Conservation (phyloP, 2,888 invertebrate species). For the Deilephila elpenor region DNA sequence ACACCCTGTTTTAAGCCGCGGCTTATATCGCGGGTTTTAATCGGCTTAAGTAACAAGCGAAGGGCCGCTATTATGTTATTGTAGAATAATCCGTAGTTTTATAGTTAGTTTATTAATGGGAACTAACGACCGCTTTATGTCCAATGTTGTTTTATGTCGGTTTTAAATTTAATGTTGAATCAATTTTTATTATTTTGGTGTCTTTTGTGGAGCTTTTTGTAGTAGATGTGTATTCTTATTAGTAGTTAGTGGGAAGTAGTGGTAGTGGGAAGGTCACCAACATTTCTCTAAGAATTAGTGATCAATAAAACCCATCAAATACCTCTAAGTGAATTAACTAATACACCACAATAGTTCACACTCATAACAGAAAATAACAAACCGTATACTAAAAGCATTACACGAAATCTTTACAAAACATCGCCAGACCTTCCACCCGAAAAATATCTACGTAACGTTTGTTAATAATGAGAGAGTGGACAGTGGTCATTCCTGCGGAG, state of each 20-base stretch:
- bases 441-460: conserved; percentile 48
- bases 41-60: conserved; percentile 44
- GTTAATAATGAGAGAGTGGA: conserved; percentile 60
- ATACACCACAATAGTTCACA: conserved; percentile 14
- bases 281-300: too few species aligned
- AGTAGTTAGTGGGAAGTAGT: too few species aligned
- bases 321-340: background rate
- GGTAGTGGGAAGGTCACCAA: too few species aligned
- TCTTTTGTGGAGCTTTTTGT: background rate
- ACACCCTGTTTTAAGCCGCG: conserved; percentile 36
- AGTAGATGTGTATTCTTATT: background rate
- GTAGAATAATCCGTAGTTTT: conserved; percentile 25
- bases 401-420: conserved; percentile 26
- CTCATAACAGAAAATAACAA: background rate
- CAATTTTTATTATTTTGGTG: background rate
- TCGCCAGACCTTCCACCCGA: conserved; percentile 39
- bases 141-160: background rate
- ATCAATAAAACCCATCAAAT: too few species aligned
- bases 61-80: conserved; percentile 39
- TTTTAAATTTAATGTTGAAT: background rate
- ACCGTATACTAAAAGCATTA: conserved; percentile 24
- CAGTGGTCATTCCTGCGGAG: conserved; percentile 54
- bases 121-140: conserved; percentile 16
- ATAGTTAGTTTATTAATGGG: conserved; percentile 31
- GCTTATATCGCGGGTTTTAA: conserved; percentile 43